These are phyloP conservation scores for Dysmachus trigonus DNA, from an alignment of 2,888 invertebrate genomes.

Conservation along the genomic window DNA sequence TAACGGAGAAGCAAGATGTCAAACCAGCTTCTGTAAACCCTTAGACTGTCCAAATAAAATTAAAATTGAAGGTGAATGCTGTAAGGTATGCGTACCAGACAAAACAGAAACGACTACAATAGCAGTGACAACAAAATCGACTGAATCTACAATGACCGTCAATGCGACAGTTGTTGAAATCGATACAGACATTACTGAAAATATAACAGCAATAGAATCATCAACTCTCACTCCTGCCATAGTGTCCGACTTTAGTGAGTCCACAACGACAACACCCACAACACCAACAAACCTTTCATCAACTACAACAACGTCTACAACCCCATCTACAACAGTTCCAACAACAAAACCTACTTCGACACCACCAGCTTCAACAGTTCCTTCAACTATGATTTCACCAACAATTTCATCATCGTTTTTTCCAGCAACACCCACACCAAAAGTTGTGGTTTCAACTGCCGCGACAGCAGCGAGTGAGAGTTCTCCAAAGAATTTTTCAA, in stretches of 20 bases:
- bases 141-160: not conserved
- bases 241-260: slow-evolving; percentile 47
- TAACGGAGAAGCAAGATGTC: slow-evolving; percentile 53
- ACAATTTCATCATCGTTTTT: not conserved
- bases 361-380: not conserved
- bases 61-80: slow-evolving; percentile 56
- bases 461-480: not conserved
- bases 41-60: slow-evolving; percentile 55
- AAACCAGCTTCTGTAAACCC: slow-evolving; percentile 52
- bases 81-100: slow-evolving; percentile 55
- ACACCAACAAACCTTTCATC: not conserved
- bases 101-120: slow-evolving; percentile 24
- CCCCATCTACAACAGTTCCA: not conserved
- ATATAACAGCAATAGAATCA: slow-evolving; percentile 40
- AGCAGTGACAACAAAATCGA: slow-evolving; percentile 28
- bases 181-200: slow-evolving; percentile 14
- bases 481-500: not conserved
- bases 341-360: not conserved
- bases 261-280: slow-evolving; percentile 46
- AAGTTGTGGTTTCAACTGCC: not conserved
- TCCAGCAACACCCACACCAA: not conserved
- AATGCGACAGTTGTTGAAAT: not conserved
- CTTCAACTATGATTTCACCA: not conserved
- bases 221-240: slow-evolving; percentile 33
- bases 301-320: not conserved